Evolutionary conservation across 2,888 invertebrate species (phyloP).

Genomic region (Lasioglossum villosulum): DNA sequence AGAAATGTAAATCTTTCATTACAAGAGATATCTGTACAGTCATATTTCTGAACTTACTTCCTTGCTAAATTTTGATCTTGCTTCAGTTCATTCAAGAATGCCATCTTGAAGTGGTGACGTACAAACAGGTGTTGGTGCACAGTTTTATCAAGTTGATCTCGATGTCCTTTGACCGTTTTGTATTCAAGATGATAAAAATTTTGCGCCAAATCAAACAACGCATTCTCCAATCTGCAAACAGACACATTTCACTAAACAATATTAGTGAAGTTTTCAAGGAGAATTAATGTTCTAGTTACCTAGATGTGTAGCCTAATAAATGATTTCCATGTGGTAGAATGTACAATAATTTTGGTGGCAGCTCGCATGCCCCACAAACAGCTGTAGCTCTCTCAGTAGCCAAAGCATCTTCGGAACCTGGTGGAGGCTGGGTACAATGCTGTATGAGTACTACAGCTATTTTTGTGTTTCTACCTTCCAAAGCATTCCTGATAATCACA

Average conservation of each 20-base stretch:
- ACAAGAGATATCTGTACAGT: background rate
- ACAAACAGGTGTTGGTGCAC: slow-evolving; percentile 97
- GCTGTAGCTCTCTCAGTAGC: slow-evolving; percentile 96
- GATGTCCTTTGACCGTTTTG: slow-evolving; percentile 93
- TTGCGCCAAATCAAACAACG: slow-evolving; percentile 96
- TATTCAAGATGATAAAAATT: slow-evolving; percentile 96
- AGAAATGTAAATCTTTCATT: slow-evolving; percentile 24
- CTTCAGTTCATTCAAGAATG: slow-evolving; percentile 96
- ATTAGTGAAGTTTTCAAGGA: background rate
- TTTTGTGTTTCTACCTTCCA: slow-evolving; percentile 90
- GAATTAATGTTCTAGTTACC: slow-evolving; percentile 80
- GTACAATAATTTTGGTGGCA: slow-evolving; percentile 96
- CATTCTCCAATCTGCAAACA: slow-evolving; percentile 91
- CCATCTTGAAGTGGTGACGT: slow-evolving; percentile 98
- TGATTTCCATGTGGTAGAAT: slow-evolving; percentile 96
- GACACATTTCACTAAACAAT: background rate
- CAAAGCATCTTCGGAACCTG: slow-evolving; percentile 92
- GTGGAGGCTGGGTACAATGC: slow-evolving; percentile 90
- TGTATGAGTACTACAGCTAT: slow-evolving; percentile 96
- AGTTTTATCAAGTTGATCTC: slow-evolving; percentile 95
- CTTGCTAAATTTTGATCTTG: slow-evolving; percentile 95
- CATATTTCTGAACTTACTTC: slow-evolving; percentile 86
- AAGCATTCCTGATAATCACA: slow-evolving; percentile 86
- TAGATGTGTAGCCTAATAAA: slow-evolving; percentile 88
- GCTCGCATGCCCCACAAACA: slow-evolving; percentile 95